Base-by-base conservation (phyloP, 2,888 invertebrate species). In the Carabus problematicus region DNA sequence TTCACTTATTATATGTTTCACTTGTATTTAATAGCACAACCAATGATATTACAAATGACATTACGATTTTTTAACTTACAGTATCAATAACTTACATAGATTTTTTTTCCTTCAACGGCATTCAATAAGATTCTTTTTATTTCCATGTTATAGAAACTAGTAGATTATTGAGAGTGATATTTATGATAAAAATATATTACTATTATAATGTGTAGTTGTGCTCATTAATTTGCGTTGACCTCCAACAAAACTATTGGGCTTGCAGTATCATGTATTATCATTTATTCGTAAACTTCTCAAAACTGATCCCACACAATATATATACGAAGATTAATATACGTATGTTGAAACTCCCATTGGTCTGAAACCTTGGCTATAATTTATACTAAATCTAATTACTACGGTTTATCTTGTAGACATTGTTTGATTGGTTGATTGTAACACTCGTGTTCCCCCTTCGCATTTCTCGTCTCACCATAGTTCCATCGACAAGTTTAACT, bases 401-500 rank as follows among this genome's bases (percentile, higher is more conserved):
- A n/a, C 6, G 52, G 52, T 14, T 52, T 52, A 16, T 52, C 47
- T 3, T 52, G 52, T 52, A 52, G 29, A 56, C 56, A 56, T 40
- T 56, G 56, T 39, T 9, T 56, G 56, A 56, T 56, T 56, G 56
- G 39, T 29, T 56, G 56, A 56, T 56, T 56, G 19, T 56, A 56
- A 39, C 12, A 52, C 52, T 16, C 52, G 11, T 19, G 16, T 16
- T 9, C 16, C 7, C 16, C 6, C 9, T 16, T 14, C 7, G 19
- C 14, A 14, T 16, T 29, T 29, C 29, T 8, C 18, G 18, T 49
- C 14, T 2, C 14, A 2, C 45, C 11, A 47, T 47, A 47, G n/a
- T 12, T 49, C 12, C 18, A 49, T 49, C 49, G 18, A 16, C 49
- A 49, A 49, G 12, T 18, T 18, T 4, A 52, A 52, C 16, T 4